phyloP scores from a whole-genome alignment of 2,888 invertebrate species.

The Trachelus troglodyta region DNA sequence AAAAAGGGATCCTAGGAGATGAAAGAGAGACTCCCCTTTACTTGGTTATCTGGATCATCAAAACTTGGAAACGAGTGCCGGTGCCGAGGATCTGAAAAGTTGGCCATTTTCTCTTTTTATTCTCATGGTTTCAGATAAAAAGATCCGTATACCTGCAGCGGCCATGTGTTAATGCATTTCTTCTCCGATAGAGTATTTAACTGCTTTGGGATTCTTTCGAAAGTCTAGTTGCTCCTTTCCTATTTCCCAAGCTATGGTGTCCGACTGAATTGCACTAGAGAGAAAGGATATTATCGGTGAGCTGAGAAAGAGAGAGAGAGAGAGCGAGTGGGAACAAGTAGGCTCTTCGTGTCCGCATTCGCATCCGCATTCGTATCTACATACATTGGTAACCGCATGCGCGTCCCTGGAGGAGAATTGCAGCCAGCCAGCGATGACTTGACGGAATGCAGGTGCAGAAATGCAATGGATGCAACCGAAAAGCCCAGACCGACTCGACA shows the following conservation, averaged over 20 bases:
- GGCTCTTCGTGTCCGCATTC: neutral
- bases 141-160: neutral
- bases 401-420: neutral
- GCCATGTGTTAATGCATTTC: neutral
- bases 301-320: neutral
- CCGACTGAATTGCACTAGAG: neutral
- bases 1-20: neutral
- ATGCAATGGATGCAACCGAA: neutral
- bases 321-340: constrained; percentile 13
- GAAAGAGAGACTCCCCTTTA: neutral
- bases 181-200: neutral
- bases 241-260: neutral
- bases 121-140: neutral
- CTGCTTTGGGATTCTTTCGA: neutral
- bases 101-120: neutral
- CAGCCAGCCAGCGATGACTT: neutral
- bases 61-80: neutral
- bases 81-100: neutral
- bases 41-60: neutral
- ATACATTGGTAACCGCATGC: neutral
- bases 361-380: neutral
- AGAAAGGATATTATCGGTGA: neutral
- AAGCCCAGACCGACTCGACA: neutral
- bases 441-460: neutral
- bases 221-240: neutral